Conservation (phyloP, 2,888 invertebrate species). For the Callinectes sapidus region DNA sequence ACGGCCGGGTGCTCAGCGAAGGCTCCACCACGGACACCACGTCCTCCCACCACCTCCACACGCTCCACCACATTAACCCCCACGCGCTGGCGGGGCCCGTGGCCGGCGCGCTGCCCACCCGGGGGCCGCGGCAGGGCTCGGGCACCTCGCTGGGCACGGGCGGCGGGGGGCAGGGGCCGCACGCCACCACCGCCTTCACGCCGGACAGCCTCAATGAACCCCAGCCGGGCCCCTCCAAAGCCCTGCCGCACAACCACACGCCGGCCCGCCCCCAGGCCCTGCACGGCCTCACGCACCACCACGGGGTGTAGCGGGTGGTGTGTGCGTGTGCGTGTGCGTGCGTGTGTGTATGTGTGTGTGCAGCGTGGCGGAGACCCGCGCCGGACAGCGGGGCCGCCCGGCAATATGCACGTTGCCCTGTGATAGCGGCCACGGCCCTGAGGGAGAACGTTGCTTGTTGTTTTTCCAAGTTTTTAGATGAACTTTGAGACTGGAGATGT, state of each 20-base stretch:
- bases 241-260: constrained; percentile 71
- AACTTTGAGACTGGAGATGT: constrained; percentile 68
- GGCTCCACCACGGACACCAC: constrained; percentile 72
- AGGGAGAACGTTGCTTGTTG: constrained; percentile 68
- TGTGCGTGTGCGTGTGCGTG: constrained; percentile 44
- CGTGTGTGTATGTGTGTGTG: constrained; percentile 43
- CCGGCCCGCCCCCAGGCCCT: constrained; percentile 66
- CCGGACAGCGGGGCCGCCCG: constrained; percentile 58
- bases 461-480: constrained; percentile 72
- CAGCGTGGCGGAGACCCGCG: constrained; percentile 59
- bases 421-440: constrained; percentile 68
- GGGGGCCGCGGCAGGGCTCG: constrained; percentile 65
- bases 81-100: constrained; percentile 63
- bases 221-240: constrained; percentile 72
- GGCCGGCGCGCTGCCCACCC: constrained; percentile 51
- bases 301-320: constrained; percentile 54
- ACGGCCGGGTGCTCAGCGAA: constrained; percentile 72
- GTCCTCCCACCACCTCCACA: constrained; percentile 72
- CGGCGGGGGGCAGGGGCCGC: constrained; percentile 56
- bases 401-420: constrained; percentile 68
- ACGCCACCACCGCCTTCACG: constrained; percentile 71
- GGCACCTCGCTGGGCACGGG: constrained; percentile 60
- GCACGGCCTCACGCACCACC: constrained; percentile 63
- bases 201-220: constrained; percentile 72
- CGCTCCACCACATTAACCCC: constrained; percentile 71